phyloP scores from a whole-genome alignment of 2,113 vertebrate genomes.

The Nothobranchius furzeri region DNA sequence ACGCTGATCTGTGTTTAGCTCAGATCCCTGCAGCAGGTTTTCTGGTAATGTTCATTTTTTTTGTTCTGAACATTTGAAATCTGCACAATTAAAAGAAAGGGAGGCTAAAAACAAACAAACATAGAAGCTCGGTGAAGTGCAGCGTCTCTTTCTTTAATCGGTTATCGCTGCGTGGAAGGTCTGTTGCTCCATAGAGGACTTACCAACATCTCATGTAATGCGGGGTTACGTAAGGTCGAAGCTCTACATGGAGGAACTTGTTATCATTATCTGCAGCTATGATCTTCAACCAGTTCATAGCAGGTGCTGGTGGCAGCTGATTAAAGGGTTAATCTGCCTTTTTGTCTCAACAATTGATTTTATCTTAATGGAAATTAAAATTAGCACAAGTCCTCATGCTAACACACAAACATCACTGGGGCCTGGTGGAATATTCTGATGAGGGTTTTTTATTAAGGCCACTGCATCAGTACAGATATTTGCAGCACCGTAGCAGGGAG shows the following conservation, averaged over 20 bases:
- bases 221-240: constrained; percentile 43
- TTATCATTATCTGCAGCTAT: constrained; percentile 1
- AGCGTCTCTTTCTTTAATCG: constrained; percentile 3
- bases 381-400: not conserved
- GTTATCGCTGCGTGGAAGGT: constrained; percentile 2
- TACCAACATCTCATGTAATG: constrained; percentile 55
- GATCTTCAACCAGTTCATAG: not conserved
- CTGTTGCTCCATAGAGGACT: constrained; percentile 11
- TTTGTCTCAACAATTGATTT: not conserved
- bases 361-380: not conserved
- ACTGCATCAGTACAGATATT: too few relatives aligned
- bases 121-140: not conserved
- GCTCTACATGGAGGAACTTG: constrained; percentile 8
- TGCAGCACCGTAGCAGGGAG: too few relatives aligned
- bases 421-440: too few relatives aligned
- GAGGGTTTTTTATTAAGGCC: too few relatives aligned
- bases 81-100: not conserved
- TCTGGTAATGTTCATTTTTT: not conserved
- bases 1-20: constrained; percentile 19
- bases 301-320: not conserved
- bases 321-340: too few relatives aligned
- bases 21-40: not conserved
- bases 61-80: constrained; percentile 3
- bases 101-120: too few relatives aligned
- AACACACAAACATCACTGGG: not conserved